Base-by-base conservation (phyloP, 2,113 vertebrate genomes). In the Ceratotherium simum region DNA sequence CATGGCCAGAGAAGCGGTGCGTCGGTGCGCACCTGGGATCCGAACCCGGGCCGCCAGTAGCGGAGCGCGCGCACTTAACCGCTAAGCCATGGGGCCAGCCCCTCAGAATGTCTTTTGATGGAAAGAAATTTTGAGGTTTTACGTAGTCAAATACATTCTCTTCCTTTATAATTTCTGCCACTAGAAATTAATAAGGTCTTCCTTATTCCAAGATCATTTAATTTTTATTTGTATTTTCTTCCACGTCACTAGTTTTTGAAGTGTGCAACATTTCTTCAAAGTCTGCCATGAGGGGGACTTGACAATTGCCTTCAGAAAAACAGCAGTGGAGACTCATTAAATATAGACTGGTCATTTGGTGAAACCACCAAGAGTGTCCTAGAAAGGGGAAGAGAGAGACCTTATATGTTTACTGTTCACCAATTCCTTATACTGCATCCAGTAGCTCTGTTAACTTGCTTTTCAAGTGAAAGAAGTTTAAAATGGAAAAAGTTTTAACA, bases 151-250 rank as follows among this genome's bases (percentile, higher is more conserved):
- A 36, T 42, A 90, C 25, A 81, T 58, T 95, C 3, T 93, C 65
- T 94, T 81, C 79, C 31, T 76, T 97, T 93, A 75, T 48, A 36
- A 73, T 86, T 85, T 95, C 83, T 96, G 85, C n/a, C 23, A 84
- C 65, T 46, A 72, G 81, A 96, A 94, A 81, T 67, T 69, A 96
- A 64, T 72, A 96, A 91, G 8, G 16, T 6, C 42, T 65, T 79
- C 64, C 25, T 95, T 93, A 91, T 72, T 91, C 82, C 39, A 69
- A 79, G 92, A 78, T 96, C 72, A 69, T 42, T 97, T 91, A 75
- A 79, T 87, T 69, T 84, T 76, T 64, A 91, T 62, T 86, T 79
- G 31, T 46, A 91, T 94, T 81, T 82, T 88, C 67, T 95, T 93
- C 67, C 18, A 36, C 2, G 12, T 58, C 75, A 46, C 29, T 93